These are phyloP conservation scores for Cryptosula pallasiana DNA, from an alignment of 2,888 invertebrate species.

Conservation along the genomic window DNA sequence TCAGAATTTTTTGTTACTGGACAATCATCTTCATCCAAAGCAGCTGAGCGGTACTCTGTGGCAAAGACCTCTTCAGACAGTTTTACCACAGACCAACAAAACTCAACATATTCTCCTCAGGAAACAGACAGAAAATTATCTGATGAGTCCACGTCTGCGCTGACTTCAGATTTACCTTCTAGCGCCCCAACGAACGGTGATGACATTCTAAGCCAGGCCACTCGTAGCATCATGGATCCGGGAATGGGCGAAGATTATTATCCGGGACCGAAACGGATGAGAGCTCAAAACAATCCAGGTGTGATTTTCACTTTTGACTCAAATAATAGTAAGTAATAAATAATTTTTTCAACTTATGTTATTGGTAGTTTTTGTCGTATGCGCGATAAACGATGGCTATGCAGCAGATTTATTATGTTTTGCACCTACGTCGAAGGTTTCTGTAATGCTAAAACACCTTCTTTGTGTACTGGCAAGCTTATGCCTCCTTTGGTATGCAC, in stretches of 20 bases:
- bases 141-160: neutral
- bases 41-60: neutral
- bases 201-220: conserved; percentile 7
- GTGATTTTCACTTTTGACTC: too few relatives aligned
- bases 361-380: too few relatives aligned
- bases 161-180: neutral
- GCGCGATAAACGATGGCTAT: too few relatives aligned
- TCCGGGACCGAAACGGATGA: conserved; percentile 16
- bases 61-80: neutral
- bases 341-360: too few relatives aligned
- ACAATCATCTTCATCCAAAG: neutral
- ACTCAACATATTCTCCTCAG: neutral
- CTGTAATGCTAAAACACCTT: too few relatives aligned
- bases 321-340: too few relatives aligned
- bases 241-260: neutral
- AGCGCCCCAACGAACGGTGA: neutral
- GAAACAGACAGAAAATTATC: neutral
- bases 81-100: neutral
- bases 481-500: too few relatives aligned
- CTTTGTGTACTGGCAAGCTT: too few relatives aligned
- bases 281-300: conserved; percentile 4
- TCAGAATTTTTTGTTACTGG: conserved; percentile 15
- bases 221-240: conserved; percentile 13
- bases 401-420: too few relatives aligned
- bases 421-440: too few relatives aligned